Conservation (phyloP, 2,113 vertebrate species). For the Channa maculata region DNA sequence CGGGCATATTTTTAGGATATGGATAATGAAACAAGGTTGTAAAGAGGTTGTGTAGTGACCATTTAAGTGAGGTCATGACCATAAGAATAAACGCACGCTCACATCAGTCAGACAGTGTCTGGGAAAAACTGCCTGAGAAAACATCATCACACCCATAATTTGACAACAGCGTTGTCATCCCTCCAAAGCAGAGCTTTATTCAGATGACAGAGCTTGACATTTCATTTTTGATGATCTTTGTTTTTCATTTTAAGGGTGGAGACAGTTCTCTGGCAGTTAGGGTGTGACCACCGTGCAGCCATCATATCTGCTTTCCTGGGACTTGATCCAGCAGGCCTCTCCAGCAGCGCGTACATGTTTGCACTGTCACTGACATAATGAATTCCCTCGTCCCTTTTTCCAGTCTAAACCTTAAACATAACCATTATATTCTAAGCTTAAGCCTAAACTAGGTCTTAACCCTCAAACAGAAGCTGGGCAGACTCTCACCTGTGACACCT, state of each 20-base stretch:
- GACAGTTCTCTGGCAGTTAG: conserved; percentile 56
- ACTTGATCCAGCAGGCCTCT: conserved; percentile 12
- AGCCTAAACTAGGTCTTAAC: too few relatives aligned
- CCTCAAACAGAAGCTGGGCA: not conserved
- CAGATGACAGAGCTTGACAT: conserved; percentile 30
- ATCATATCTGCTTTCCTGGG: conserved; percentile 52
- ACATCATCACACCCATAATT: conserved; percentile 34
- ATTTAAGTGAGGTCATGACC: not conserved
- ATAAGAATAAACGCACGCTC: not conserved
- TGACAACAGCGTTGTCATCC: conserved; percentile 34
- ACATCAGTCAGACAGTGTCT: not conserved
- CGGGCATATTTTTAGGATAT: too few relatives aligned
- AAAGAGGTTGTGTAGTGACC: not conserved
- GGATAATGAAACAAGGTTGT: not conserved
- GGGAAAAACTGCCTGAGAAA: not conserved
- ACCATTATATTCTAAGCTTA: too few relatives aligned
- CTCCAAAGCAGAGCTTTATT: conserved; percentile 52
- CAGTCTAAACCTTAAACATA: too few relatives aligned
- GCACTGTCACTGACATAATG: too few relatives aligned
- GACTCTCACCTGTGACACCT: conserved; percentile 90
- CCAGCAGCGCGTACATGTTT: not conserved
- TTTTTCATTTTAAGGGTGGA: conserved; percentile 55
- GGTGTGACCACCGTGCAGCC: conserved; percentile 55
- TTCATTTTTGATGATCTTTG: conserved; percentile 54
- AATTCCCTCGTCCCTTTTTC: too few relatives aligned